Evolutionary conservation across 2,888 invertebrate species (phyloP), one percentile per base, ranked within the genome.

Genomic region (Trimorus sp.): DNA sequence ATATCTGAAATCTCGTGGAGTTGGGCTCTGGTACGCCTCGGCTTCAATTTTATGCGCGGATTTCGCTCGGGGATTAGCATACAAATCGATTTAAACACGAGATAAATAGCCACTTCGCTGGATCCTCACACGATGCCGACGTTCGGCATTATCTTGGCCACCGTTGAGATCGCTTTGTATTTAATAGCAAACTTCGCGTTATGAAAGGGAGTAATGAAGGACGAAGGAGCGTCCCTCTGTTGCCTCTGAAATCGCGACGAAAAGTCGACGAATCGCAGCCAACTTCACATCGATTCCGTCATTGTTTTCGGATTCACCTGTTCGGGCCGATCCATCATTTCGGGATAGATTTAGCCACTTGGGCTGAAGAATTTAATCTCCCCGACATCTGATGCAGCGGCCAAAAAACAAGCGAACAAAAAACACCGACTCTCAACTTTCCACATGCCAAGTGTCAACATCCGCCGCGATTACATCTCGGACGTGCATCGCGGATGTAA

Each of bases 11-110:
- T 91, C 90, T 90, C 89, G 89, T 15, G 26, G 90, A 89, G 88
- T 87, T 88, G 87, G 90, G 14, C 16, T 90, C 89, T 90, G 88
- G 90, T 89, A 89, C 89, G 89, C 88, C 90, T 89, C 89, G 88
- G 76, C 76, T 71, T 81, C 82, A 81, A 82, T 85, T 85, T 86
- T 85, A 85, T 86, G 83, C 83, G 85, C 83, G 88, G 91, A 91
- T 91, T 91, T 91, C 89, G 89, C 89, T 70, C 86, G 86, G 84
- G 89, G 90, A 91, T 91, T 91, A 91, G 91, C 91, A 91, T 91
- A 91, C 91, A 91, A 91, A 91, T 91, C 91, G 91, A 91, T 91
- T 91, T 90, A 91, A 91, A 91, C 91, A 90, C 89, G 90, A 91
- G 91, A 91, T 91, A 91, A 91, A 91, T 91, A 90, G 90, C 90